A percentile compares a stretch with the other conserved stretches of the same genome.
phyloP scores from a whole-genome alignment of 2,888 invertebrate species.

The Pyrrhia umbra region DNA sequence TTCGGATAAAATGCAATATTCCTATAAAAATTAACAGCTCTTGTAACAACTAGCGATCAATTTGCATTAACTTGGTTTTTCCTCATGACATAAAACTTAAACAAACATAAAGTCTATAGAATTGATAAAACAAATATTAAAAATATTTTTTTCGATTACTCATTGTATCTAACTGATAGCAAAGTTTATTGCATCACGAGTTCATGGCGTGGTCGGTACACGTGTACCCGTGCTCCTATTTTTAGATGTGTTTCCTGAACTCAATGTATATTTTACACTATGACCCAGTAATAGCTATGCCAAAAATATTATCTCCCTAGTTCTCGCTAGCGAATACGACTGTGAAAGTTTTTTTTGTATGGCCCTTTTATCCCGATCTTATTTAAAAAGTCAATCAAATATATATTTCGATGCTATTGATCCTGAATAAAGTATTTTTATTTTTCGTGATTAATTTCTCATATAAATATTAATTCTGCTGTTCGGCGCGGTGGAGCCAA shows the following conservation, averaged over 20 bases:
- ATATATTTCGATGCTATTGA: not conserved
- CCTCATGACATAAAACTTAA: slow-evolving; percentile 35
- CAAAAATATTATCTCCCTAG: slow-evolving; percentile 26
- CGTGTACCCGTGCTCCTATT: slow-evolving; percentile 47
- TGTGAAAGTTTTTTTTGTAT: not conserved
- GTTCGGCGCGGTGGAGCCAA: too few relatives aligned
- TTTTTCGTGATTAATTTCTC: too few relatives aligned
- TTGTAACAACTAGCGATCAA: slow-evolving; percentile 11
- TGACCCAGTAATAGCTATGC: slow-evolving; percentile 52
- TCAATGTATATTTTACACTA: slow-evolving; percentile 35
- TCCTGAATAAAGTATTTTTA: too few relatives aligned
- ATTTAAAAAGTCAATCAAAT: not conserved
- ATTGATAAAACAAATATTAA: slow-evolving; percentile 33
- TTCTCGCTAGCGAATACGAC: slow-evolving; percentile 1
- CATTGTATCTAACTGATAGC: slow-evolving; percentile 58
- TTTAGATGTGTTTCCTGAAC: slow-evolving; percentile 50
- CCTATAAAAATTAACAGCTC: not conserved
- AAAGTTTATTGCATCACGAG: slow-evolving; percentile 60
- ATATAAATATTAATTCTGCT: too few relatives aligned
- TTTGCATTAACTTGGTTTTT: slow-evolving; percentile 17
- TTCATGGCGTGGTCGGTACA: slow-evolving; percentile 49
- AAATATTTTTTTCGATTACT: slow-evolving; percentile 52
- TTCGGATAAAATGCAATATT: too few relatives aligned
- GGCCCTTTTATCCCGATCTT: not conserved
- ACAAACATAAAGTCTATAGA: slow-evolving; percentile 26